These are phyloP conservation scores for Lithodes maja DNA, from an alignment of 2,888 invertebrate species.

Conservation along the genomic window DNA sequence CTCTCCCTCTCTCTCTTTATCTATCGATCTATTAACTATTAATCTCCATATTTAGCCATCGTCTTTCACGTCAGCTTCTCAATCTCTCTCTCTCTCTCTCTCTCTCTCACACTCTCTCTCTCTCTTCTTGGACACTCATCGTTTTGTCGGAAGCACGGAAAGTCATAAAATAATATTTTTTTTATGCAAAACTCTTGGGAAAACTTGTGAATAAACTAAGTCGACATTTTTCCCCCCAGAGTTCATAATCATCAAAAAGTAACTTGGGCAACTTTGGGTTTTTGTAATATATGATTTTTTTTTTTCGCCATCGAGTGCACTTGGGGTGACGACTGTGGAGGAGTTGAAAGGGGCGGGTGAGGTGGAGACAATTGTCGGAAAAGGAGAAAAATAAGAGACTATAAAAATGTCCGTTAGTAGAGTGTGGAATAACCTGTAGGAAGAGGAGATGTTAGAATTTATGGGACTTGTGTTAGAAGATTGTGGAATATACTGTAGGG, in stretches of 20 bases:
- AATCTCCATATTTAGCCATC: too few relatives aligned
- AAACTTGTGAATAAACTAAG: conserved; percentile 1
- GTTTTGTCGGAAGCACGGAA: too few relatives aligned
- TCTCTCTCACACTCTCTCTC: too few relatives aligned
- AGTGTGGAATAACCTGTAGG: not conserved
- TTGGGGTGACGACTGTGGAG: not conserved
- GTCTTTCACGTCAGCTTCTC: too few relatives aligned
- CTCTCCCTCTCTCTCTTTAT: too few relatives aligned
- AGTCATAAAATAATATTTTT: too few relatives aligned
- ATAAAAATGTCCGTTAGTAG: not conserved
- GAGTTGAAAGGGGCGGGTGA: not conserved
- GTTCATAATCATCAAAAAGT: conserved; percentile 1
- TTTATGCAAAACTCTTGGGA: not conserved
- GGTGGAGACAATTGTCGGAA: not conserved
- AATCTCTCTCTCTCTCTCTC: too few relatives aligned
- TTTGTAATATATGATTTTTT: not conserved
- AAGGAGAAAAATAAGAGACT: not conserved
- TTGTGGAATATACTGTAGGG: too few relatives aligned
- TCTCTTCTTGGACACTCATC: too few relatives aligned
- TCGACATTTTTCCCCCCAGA: not conserved
- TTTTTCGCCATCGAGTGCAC: not conserved
- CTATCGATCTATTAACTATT: too few relatives aligned
- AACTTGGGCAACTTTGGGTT: not conserved
- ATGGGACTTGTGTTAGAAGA: too few relatives aligned
- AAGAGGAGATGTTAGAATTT: too few relatives aligned